Evolutionary conservation across 2,888 invertebrate genomes (phyloP).

Genomic region (Lepetodrilus schrolli): DNA sequence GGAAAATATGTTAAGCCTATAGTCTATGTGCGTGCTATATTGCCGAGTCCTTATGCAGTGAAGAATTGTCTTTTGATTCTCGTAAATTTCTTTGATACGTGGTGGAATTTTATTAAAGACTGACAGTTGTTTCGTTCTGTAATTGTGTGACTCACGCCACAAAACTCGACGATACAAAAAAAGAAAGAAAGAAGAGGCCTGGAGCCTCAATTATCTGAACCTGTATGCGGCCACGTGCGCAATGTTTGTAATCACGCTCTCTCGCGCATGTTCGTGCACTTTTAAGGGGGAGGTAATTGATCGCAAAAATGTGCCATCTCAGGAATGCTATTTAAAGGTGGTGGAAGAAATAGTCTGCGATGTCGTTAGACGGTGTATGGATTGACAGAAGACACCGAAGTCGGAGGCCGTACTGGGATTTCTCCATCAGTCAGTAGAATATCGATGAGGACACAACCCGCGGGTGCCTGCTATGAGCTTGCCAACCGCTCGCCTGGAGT

Average conservation of each 20-base stretch:
- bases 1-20: too few relatives aligned
- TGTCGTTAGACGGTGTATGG: slow-evolving; percentile 12
- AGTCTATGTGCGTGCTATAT: too few relatives aligned
- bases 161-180: too few relatives aligned
- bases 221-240: not conserved
- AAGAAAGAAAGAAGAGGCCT: too few relatives aligned
- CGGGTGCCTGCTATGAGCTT: not conserved
- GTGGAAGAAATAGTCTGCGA: not conserved
- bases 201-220: not conserved
- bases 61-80: too few relatives aligned
- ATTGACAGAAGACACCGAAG: slow-evolving; percentile 8
- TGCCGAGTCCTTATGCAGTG: too few relatives aligned
- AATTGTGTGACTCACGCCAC: too few relatives aligned
- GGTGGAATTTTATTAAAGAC: too few relatives aligned
- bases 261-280: slow-evolving; percentile 3
- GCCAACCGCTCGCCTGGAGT: not conserved
- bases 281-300: slow-evolving; percentile 22
- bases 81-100: too few relatives aligned
- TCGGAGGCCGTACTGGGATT: not conserved
- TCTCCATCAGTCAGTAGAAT: not conserved
- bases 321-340: not conserved
- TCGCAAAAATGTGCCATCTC: not conserved
- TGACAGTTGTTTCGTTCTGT: too few relatives aligned
- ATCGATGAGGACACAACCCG: not conserved
- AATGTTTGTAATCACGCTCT: not conserved